Conservation (phyloP, 2,888 invertebrate species). For the Eupithecia dodoneata region DNA sequence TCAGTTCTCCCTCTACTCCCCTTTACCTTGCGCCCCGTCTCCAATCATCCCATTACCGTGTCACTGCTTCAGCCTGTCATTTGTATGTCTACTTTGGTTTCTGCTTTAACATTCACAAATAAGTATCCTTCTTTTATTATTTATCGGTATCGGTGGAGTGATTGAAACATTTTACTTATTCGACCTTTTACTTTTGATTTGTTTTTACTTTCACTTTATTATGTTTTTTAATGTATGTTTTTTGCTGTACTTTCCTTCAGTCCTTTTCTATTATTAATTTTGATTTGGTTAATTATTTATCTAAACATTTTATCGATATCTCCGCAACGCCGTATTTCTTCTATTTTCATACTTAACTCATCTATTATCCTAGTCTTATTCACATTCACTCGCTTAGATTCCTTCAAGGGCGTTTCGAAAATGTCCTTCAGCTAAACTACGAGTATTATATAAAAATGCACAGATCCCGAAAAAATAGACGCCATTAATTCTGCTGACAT, state of each 20-base stretch:
- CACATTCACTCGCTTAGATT: not conserved
- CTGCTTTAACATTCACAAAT: constrained; percentile 30
- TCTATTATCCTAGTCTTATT: not conserved
- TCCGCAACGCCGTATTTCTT: not conserved
- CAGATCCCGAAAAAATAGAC: not conserved
- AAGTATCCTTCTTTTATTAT: constrained; percentile 30
- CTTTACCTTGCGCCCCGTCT: constrained; percentile 23
- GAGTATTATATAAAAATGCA: not conserved
- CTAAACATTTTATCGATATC: not conserved
- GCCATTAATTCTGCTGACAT: not conserved
- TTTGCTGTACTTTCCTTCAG: no score
- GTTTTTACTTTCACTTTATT: not conserved
- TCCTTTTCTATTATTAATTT: not conserved
- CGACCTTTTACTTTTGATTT: constrained; percentile 12
- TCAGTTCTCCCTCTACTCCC: not conserved
- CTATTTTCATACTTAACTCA: not conserved
- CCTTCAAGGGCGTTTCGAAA: not conserved
- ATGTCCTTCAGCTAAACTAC: not conserved
- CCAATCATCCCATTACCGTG: constrained; percentile 27
- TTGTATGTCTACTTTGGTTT: constrained; percentile 28
- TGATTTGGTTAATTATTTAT: not conserved
- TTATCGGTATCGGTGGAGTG: constrained; percentile 8
- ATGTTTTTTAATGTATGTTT: not conserved
- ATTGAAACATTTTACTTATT: constrained; percentile 21
- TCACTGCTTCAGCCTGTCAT: constrained; percentile 35